Percentiles rank a stretch among this genome's conserved stretches.
These are phyloP conservation scores for Mesoligia furuncula DNA, from an alignment of 2,888 invertebrate species.

Conservation along the genomic window DNA sequence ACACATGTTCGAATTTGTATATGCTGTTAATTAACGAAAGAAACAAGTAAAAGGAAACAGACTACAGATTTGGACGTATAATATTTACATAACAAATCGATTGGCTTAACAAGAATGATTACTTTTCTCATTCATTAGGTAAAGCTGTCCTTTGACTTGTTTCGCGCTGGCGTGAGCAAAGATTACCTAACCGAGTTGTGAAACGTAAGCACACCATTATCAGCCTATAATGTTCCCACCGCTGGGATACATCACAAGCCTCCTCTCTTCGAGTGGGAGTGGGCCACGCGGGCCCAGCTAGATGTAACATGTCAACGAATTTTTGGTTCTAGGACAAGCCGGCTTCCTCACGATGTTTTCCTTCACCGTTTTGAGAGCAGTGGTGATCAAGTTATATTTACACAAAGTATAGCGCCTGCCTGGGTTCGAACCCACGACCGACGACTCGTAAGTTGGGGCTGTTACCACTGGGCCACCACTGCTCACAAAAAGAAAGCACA, in stretches of 20 bases:
- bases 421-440: not conserved
- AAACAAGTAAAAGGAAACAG: conserved; percentile 3
- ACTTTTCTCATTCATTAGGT: not conserved
- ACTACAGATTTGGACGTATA: not conserved
- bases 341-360: not conserved
- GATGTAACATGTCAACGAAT: not conserved
- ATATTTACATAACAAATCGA: not conserved
- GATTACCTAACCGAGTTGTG: not conserved
- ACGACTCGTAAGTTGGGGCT: not conserved
- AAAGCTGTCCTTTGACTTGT: not conserved
- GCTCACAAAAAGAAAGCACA: not conserved
- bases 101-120: not conserved
- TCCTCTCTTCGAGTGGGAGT: not conserved
- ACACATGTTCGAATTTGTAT: conserved; percentile 1
- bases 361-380: not conserved
- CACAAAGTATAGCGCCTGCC: not conserved
- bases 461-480: not conserved
- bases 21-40: conserved; percentile 1
- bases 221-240: too few species aligned
- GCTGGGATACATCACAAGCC: not conserved
- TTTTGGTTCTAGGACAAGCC: not conserved
- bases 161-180: not conserved
- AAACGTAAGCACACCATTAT: not conserved
- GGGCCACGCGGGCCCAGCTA: not conserved
- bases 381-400: not conserved